Percentiles rank a stretch among this genome's conserved stretches.
These are phyloP conservation scores for Hyposoter dolosus DNA, from an alignment of 2,888 invertebrate species.

Conservation along the genomic window DNA sequence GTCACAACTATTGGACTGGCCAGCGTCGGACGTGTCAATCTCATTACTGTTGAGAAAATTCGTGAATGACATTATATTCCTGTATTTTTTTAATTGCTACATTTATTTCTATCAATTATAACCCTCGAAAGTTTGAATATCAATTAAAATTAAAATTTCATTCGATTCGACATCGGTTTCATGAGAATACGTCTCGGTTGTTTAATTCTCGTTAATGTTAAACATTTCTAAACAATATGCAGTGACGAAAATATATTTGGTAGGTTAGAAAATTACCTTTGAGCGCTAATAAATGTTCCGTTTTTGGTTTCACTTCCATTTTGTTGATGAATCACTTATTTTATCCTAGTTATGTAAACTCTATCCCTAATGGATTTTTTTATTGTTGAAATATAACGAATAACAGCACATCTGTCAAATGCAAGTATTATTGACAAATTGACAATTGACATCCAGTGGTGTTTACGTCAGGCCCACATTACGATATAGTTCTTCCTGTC, in stretches of 20 bases:
- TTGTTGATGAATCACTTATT: slow-evolving; percentile 54
- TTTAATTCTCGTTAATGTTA: background rate
- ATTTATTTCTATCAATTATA: background rate
- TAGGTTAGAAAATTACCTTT: slow-evolving; percentile 84
- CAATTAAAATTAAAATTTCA: background rate
- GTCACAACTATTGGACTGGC: slow-evolving; percentile 93
- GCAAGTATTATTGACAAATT: slow-evolving; percentile 1
- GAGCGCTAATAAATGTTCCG: slow-evolving; percentile 88
- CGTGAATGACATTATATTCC: slow-evolving; percentile 21
- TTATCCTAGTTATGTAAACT: background rate
- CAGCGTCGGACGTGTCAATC: slow-evolving; percentile 96
- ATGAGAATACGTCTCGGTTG: background rate
- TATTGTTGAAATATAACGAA: slow-evolving; percentile 2
- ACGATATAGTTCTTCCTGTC: background rate
- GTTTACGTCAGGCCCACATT: slow-evolving; percentile 5
- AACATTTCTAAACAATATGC: background rate
- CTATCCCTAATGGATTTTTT: background rate
- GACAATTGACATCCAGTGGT: background rate
- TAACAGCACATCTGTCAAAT: slow-evolving; percentile 41
- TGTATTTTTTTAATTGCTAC: background rate
- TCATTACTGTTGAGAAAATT: slow-evolving; percentile 90
- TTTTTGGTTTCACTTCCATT: slow-evolving; percentile 88
- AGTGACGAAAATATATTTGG: background rate
- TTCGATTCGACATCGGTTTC: background rate
- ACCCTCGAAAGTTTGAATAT: no score